Base-by-base conservation (phyloP, 53 echinoderm and acorn worm genomes). In the Hippasteria phrygiana region DNA sequence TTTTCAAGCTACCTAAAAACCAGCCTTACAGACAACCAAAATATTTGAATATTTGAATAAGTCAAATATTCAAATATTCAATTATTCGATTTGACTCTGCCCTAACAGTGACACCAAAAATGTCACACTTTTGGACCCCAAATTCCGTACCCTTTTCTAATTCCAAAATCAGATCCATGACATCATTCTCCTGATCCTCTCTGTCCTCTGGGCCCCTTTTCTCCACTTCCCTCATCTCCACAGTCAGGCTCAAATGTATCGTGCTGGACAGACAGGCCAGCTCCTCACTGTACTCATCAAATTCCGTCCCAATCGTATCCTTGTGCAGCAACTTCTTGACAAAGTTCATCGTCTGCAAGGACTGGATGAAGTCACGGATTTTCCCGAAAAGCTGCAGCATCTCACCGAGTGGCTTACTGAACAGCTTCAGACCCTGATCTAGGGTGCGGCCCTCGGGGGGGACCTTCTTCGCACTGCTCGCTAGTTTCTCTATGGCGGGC, bases 401-500 rank as follows among this genome's bases (percentile, higher is more conserved):
- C 48, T 76, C 65, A 24, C 46, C 59, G 1, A 88, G 77, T 8
- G 65, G 18, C 28, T 14, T 33, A 33, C 77, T 73, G 39, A 88
- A 88, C 41, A 78, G 17, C 4, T 78, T 78, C 1, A 62, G 14
- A 2, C 39, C 62, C n/a, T n/a, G n/a, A n/a, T 32, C 32, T 32
- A 33, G 51, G 7, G 22, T 35, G 1, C 67, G 65, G 16, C 65
- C 43, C 10, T 0, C 0, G 1, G 3, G 6, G 20, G 64, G 72
- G 1, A 71, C 65, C 24, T 76, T n/a, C 16, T 65, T 27, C 22
- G 38, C 51, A 48, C 77, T 65, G 55, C 36, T 26, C 24, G 65
- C 69, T 17, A 88, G 62, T 42, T 77, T 77, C 28, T 88, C 77
- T 1, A 88, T 65, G 33, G 88, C 47, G n/a, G 88, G 88, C 20